Evolutionary conservation across 2,113 vertebrate species (phyloP).

Genomic region (Gymnobelideus leadbeateri): DNA sequence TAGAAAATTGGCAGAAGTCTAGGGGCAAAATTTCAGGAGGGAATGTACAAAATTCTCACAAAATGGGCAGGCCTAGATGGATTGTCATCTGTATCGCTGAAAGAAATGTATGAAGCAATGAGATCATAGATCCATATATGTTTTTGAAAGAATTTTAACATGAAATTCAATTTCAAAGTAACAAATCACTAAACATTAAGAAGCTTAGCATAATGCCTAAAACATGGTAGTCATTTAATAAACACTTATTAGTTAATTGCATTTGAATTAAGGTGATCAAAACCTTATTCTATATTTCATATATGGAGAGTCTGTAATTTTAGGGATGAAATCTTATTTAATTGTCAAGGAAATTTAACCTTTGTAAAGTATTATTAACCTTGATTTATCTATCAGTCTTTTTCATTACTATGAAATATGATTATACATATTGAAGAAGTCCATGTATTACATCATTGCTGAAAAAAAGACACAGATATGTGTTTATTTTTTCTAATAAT

Average conservation of each 20-base stretch:
- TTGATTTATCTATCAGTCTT: neutral
- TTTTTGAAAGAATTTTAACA: neutral
- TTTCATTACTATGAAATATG: neutral
- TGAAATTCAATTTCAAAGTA: neutral
- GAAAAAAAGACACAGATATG: neutral
- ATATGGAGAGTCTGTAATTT: neutral
- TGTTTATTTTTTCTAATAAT: neutral
- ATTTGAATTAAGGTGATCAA: neutral
- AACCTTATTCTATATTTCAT: neutral
- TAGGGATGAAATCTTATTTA: neutral
- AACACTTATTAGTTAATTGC: neutral
- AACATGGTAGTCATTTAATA: neutral
- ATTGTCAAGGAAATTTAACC: neutral
- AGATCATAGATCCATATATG: neutral
- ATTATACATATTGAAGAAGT: neutral
- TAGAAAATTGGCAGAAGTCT: neutral
- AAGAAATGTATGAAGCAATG: neutral
- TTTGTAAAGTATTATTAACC: neutral
- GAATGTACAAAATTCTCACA: neutral
- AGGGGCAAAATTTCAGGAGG: too few species aligned
- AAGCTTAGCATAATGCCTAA: neutral
- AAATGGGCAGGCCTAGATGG: neutral
- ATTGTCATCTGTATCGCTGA: neutral
- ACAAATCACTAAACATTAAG: neutral
- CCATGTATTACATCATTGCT: neutral